Base-by-base conservation (phyloP, 2,888 invertebrate species). In the Linyphia triangularis region DNA sequence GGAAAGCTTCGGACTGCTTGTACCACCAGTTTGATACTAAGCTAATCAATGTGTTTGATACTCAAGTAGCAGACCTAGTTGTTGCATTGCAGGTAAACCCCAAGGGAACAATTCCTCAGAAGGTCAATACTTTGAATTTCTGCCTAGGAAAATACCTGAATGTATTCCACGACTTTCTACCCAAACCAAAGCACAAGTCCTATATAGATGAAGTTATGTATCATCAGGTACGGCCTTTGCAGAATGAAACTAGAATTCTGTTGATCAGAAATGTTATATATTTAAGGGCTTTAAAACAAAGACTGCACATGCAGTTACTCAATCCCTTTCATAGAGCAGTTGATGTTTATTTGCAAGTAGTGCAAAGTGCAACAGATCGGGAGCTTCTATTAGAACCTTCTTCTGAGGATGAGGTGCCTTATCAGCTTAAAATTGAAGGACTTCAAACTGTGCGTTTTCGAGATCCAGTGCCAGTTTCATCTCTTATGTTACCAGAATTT, bases 41-140 rank as follows among this genome's bases (percentile, higher is more conserved):
- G 90, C 92, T 95, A 77, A 92, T 93, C 85, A 94, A 94, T 91
- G 93, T 95, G 51, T 95, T 95, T 93, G 95, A 95, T 91, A 95
- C 94, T 89, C 94, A 95, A 94, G 95, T 95, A 26, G 72, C 83
- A 10, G 73, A 83, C 19, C 61, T 28, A 28, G 3, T 72, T 37
- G 43, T 83, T 5, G 28, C 10, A 1, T 26, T n/a, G 9, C 72
- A 65, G 43, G 43, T 16, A 5, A 43, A 4, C 10, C 10, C 7
- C 9, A 43, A 2, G 2, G 5, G 7, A 13, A n/a, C 22, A 10
- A 30, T 40, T 3, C 3, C 22, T 2, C 16, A 51, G 5, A 2
- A 73, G 59, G 83, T 83, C 13, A 24, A 28, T 10, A 22, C 73
- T 5, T 43, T 83, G 10, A 26, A 83, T 65, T 13, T 9, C 10